These are phyloP conservation scores for Brassicogethes aeneus DNA, from an alignment of 2,888 invertebrate genomes.

Conservation along the genomic window DNA sequence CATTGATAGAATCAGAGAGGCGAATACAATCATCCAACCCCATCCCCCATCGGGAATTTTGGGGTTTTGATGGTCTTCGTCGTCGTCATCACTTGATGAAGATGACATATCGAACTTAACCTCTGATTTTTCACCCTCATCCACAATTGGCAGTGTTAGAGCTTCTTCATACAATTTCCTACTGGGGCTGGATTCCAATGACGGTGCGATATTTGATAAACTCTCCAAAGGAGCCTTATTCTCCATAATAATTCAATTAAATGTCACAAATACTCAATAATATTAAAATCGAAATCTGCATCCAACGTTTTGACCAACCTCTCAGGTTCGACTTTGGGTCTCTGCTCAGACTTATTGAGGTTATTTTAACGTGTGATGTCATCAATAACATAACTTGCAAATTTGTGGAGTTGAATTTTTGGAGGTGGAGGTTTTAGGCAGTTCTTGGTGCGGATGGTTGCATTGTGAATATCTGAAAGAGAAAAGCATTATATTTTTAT, in stretches of 20 bases:
- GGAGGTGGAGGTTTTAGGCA: no score
- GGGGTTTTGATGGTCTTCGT: conserved; percentile 46
- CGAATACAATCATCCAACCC: conserved; percentile 84
- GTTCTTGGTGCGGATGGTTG: no score
- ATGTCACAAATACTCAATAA: not conserved
- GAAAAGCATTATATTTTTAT: no score
- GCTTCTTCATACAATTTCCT: conserved; percentile 4
- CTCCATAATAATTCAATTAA: not conserved
- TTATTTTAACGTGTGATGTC: conserved; percentile 48
- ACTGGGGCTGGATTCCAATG: conserved; percentile 21
- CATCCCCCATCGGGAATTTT: conserved; percentile 74
- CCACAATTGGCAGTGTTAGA: conserved; percentile 10
- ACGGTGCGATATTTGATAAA: conserved; percentile 17
- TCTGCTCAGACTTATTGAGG: conserved; percentile 39
- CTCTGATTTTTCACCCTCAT: conserved; percentile 17
- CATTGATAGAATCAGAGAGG: conserved; percentile 77
- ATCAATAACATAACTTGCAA: conserved; percentile 49
- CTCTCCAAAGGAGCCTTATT: conserved; percentile 19
- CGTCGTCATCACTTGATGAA: conserved; percentile 7
- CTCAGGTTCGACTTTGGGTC: conserved; percentile 53
- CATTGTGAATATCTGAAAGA: no score
- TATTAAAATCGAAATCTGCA: conserved; percentile 21
- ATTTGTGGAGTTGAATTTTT: no score
- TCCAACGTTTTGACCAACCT: conserved; percentile 36
- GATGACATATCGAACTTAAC: conserved; percentile 18